Conservation (phyloP, 2,888 invertebrate species). For the Syrista parreyssii region DNA sequence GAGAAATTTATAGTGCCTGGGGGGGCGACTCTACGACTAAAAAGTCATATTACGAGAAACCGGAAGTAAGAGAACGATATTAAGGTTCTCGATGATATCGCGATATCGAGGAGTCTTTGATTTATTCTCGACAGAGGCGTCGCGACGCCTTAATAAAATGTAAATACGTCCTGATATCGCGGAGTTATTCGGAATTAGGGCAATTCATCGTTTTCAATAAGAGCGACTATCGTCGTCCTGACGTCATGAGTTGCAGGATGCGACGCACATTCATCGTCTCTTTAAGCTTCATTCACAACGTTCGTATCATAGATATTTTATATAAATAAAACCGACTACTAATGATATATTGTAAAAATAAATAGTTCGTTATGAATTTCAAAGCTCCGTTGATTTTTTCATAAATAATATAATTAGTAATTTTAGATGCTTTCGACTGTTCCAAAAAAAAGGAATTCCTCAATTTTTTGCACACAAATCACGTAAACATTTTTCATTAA, state of each 20-base stretch:
- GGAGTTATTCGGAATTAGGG: background rate
- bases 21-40: background rate
- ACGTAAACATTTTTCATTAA: background rate
- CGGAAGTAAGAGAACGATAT: background rate
- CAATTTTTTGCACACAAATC: background rate
- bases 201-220: background rate
- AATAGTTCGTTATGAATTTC: background rate
- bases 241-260: background rate
- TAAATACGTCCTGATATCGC: slow-evolving; percentile 29
- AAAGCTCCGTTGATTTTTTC: background rate
- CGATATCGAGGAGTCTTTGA: slow-evolving; percentile 35
- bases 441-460: background rate
- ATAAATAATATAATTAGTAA: background rate
- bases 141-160: slow-evolving; percentile 43
- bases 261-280: background rate
- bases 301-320: background rate
- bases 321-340: background rate
- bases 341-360: background rate
- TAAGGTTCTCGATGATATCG: slow-evolving; percentile 13
- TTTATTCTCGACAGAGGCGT: slow-evolving; percentile 34
- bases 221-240: background rate
- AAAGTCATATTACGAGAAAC: background rate
- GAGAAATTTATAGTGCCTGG: background rate
- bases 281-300: too few relatives aligned
- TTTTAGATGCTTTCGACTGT: background rate